phyloP scores from a whole-genome alignment of 2,113 vertebrate genomes.

The Rhinoderma darwinii region DNA sequence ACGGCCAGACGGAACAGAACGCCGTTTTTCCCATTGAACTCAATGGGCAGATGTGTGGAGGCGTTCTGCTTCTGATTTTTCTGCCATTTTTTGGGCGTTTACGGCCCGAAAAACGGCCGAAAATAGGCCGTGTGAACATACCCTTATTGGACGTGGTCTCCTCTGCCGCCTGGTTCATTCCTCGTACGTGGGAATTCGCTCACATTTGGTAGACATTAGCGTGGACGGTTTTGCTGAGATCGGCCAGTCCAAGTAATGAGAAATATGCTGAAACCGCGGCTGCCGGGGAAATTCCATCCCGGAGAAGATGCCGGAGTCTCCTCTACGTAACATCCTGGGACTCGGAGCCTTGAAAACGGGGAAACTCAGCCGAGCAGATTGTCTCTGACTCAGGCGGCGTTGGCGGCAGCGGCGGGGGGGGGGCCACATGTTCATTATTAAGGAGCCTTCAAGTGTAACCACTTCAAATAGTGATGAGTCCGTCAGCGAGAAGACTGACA shows the following conservation, averaged over 20 bases:
- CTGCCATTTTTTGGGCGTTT: no score
- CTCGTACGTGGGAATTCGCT: slow-evolving; percentile 4
- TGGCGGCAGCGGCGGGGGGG: not conserved
- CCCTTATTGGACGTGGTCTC: not conserved
- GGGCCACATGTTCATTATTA: not conserved
- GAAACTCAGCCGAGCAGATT: not conserved
- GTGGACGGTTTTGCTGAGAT: not conserved
- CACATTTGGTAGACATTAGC: slow-evolving; percentile 39
- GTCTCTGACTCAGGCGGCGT: not conserved
- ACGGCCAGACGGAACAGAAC: no score
- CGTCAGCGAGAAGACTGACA: slow-evolving; percentile 24
- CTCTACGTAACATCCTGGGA: not conserved
- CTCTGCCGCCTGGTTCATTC: not conserved
- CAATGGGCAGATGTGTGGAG: no score
- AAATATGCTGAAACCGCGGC: not conserved
- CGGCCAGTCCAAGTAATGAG: not conserved
- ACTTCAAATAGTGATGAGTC: slow-evolving; percentile 50
- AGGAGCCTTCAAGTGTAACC: slow-evolving; percentile 16
- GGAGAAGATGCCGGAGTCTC: not conserved
- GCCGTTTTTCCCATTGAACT: no score
- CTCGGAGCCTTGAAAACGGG: not conserved
- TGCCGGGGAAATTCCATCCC: not conserved
- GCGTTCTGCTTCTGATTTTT: no score
- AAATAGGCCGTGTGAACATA: no score
- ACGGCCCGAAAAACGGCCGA: no score